These are phyloP conservation scores for Crotalus helleri DNA, from an alignment of 2,113 vertebrate species.

Conservation along the genomic window DNA sequence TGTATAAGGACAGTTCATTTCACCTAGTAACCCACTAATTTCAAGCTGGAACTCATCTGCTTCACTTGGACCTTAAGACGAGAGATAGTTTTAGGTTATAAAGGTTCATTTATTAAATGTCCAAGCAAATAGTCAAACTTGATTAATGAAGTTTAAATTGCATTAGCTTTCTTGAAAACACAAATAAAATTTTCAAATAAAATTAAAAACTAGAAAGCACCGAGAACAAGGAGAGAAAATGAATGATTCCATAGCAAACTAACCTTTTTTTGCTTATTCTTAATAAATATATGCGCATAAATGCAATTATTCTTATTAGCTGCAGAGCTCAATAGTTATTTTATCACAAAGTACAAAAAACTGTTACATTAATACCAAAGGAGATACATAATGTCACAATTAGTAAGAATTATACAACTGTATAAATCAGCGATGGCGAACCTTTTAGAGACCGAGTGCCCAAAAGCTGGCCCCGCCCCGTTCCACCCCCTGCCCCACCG, in stretches of 20 bases:
- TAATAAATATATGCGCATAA: background rate
- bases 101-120: background rate
- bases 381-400: background rate
- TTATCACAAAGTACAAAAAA: background rate
- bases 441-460: too few species aligned
- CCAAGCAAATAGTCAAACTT: background rate
- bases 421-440: background rate
- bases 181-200: background rate
- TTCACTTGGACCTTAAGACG: conserved; percentile 82
- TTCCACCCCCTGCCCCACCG: too few species aligned
- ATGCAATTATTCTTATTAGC: background rate
- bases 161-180: background rate
- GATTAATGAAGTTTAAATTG: background rate
- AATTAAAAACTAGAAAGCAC: background rate
- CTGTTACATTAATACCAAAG: background rate
- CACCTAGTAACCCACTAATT: conserved; percentile 90
- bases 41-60: conserved; percentile 94
- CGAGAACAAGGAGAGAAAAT: background rate
- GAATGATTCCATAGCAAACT: background rate
- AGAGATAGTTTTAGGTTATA: conserved; percentile 5
- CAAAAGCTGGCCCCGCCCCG: too few species aligned
- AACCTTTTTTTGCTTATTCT: background rate
- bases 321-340: background rate
- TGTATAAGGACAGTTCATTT: conserved; percentile 89
- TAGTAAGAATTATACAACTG: background rate